Percentiles rank a stretch among this genome's conserved stretches.
Conservation (phyloP, 2,797 vertebrate species). For the Cirrhinus molitorella region DNA sequence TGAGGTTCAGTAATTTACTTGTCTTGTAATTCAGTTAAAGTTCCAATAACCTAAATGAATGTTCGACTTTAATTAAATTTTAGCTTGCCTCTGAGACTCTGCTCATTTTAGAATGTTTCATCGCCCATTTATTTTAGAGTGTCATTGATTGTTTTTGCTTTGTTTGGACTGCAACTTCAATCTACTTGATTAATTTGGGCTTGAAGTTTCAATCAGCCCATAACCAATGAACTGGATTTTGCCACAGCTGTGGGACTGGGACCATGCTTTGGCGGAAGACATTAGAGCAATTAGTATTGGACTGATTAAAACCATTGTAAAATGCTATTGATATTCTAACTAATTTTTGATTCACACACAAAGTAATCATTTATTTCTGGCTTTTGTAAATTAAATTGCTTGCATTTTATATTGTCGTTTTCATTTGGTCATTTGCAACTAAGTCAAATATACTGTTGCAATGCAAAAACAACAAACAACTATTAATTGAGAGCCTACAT, state of each 20-base stretch:
- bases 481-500: neutral
- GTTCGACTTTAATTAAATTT: slow-evolving; percentile 27
- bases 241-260: neutral
- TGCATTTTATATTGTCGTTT: neutral
- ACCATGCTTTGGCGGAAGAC: neutral
- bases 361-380: slow-evolving; percentile 1
- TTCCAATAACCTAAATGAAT: slow-evolving; percentile 33
- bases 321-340: neutral
- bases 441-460: neutral
- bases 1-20: slow-evolving; percentile 33
- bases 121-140: slow-evolving; percentile 29
- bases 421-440: neutral
- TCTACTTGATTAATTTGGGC: slow-evolving; percentile 16
- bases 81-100: slow-evolving; percentile 16
- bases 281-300: slow-evolving; percentile 13
- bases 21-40: slow-evolving; percentile 27
- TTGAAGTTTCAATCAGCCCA: slow-evolving; percentile 18
- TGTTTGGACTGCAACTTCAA: slow-evolving; percentile 23
- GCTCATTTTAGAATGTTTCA: slow-evolving; percentile 28
- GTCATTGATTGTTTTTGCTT: slow-evolving; percentile 31
- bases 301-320: slow-evolving; percentile 6
- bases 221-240: slow-evolving; percentile 19
- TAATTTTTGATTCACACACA: neutral
- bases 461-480: neutral
- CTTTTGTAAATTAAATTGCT: neutral